Base-by-base conservation (phyloP, 2,888 invertebrate species). In the Stenodema calcarata region DNA sequence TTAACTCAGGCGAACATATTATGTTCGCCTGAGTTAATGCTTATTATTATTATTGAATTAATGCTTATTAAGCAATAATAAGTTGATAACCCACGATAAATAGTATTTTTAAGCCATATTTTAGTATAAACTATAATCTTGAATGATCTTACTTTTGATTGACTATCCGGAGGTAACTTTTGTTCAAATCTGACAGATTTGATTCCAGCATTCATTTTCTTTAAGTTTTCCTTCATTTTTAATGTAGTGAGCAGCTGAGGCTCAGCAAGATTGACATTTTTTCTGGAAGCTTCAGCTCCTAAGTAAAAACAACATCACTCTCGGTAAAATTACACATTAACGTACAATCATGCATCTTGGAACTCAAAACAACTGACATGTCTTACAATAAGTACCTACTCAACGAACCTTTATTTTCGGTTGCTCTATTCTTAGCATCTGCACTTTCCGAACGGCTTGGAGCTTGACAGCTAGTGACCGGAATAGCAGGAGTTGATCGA, bases 171-270 rank as follows among this genome's bases (percentile, higher is more conserved):
- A 11, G 62, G 69, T 1, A 23, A 16, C 41, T 82, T 82, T 14
- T 54, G 54, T 41, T 82, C 82, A 23, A 82, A 82, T 69, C 82
- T 54, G 69, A 82, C 82, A 3, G 82, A 82, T 69, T 82, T 82
- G 9, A 69, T 82, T 0, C 62, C 82, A 2, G 30, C 69, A n/a
- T 82, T 82, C 82, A 82, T 82, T 18, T 82, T 82, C 11, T 62
- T 23, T 0, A 82, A n/a, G 14, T 82, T 82, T 12, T 82, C 82
- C 18, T 69, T 54, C 62, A 82, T 54, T 50, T 85, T 85, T 50
- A 85, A 50, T 0, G 85, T 75, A 16, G 85, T 76, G 28, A 47
- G 54, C 16, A 85, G 35, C 54, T 76, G 75, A 54, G 85, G 85
- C 30, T 85, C 23, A 41, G 50, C 41, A 35, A 85, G 76, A 18